phyloP scores from a whole-genome alignment of 92 coral and sea anemone species.

The Actinernus sp. region DNA sequence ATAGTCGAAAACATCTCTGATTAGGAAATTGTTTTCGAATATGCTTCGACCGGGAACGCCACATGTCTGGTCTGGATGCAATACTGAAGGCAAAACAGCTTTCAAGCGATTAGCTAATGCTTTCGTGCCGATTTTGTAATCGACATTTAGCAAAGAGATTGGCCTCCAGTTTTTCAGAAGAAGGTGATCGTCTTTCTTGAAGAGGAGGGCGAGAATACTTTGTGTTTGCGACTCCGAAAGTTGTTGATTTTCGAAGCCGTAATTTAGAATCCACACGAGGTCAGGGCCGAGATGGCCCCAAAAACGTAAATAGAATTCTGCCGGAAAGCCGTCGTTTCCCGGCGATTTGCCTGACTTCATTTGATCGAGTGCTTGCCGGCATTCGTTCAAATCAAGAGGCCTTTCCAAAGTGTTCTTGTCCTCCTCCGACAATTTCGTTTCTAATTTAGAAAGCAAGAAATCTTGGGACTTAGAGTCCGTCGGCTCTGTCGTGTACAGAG shows the following conservation, averaged over 20 bases:
- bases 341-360: conserved; percentile 8
- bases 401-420: too few relatives aligned
- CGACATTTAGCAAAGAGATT: conserved; percentile 46
- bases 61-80: conserved; percentile 27
- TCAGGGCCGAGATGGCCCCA: conserved; percentile 20
- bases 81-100: conserved; percentile 1
- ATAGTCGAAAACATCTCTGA: conserved; percentile 17
- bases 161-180: conserved; percentile 67
- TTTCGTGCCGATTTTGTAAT: conserved; percentile 50
- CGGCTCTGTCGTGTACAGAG: not conserved
- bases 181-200: conserved; percentile 43
- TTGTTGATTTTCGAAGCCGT: conserved; percentile 5
- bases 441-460: not conserved
- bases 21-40: conserved; percentile 41
- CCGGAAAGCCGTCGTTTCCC: conserved; percentile 1
- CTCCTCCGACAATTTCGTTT: too few relatives aligned
- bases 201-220: conserved; percentile 31
- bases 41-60: conserved; percentile 24
- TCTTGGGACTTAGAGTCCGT: not conserved
- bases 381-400: not conserved
- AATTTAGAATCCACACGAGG: conserved; percentile 7
- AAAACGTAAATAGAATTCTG: conserved; percentile 5
- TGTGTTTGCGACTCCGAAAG: conserved; percentile 24
- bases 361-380: not conserved
- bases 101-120: conserved; percentile 10